Conservation (phyloP, 2,888 invertebrate genomes). For the Gisinianus flammeolus region DNA sequence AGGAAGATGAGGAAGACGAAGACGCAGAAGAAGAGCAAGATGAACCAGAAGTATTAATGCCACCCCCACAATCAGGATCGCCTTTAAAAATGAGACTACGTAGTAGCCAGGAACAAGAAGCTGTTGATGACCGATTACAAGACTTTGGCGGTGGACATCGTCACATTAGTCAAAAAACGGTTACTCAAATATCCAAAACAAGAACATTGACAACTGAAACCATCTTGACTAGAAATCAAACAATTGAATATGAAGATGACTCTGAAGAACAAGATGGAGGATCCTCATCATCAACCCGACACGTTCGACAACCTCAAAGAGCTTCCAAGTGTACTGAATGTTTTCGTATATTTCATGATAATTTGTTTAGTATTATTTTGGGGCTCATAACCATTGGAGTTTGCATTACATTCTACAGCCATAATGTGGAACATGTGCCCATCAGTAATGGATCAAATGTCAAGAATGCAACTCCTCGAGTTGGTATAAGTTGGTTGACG, state of each 20-base stretch:
- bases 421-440: not conserved
- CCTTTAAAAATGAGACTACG: not conserved
- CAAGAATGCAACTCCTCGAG: not conserved
- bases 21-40: not conserved
- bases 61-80: not conserved
- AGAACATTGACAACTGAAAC: not conserved
- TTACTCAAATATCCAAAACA: not conserved
- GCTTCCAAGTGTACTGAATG: too few species aligned
- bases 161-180: not conserved
- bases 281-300: too few species aligned
- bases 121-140: not conserved
- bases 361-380: too few species aligned
- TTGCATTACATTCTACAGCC: not conserved
- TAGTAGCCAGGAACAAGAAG: not conserved
- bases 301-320: too few species aligned
- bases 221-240: too few species aligned
- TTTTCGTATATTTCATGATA: too few species aligned
- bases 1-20: not conserved
- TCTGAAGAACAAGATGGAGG: not conserved
- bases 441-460: not conserved
- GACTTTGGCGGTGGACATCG: not conserved
- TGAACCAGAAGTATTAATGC: not conserved
- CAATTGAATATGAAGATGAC: not conserved
- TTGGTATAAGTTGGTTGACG: slow-evolving; percentile 17
- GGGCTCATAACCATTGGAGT: not conserved